These are phyloP conservation scores for Nomada hirtipes DNA, from an alignment of 2,888 invertebrate genomes.

Conservation along the genomic window DNA sequence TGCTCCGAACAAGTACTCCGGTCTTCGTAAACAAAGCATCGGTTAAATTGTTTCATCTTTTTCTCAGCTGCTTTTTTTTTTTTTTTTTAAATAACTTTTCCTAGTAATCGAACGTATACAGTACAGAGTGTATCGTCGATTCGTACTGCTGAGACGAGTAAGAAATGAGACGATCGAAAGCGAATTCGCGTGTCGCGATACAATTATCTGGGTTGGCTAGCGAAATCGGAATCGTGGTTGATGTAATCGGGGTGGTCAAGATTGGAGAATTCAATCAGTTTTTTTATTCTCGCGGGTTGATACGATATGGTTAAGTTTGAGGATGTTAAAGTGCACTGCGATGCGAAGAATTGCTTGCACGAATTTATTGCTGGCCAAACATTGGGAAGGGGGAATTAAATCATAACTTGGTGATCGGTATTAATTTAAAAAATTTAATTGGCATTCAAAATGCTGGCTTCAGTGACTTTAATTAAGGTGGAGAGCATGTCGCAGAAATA, in stretches of 20 bases:
- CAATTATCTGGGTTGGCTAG: slow-evolving; percentile 36
- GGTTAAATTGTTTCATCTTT: slow-evolving; percentile 4
- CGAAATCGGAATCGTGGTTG: slow-evolving; percentile 42
- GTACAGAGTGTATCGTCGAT: slow-evolving; percentile 41
- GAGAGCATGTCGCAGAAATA: no score
- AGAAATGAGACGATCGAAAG: slow-evolving; percentile 51
- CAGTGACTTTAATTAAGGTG: no score
- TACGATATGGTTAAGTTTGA: no score
- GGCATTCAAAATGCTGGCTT: no score
- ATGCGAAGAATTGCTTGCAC: no score
- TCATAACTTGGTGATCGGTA: no score
- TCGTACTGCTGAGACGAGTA: slow-evolving; percentile 14
- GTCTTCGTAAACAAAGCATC: slow-evolving; percentile 56
- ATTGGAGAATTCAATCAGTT: neutral
- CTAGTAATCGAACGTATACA: slow-evolving; percentile 51
- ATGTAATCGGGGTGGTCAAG: neutral
- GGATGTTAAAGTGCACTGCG: no score
- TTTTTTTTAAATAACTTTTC: slow-evolving; percentile 57
- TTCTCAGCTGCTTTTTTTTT: neutral
- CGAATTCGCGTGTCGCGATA: slow-evolving; percentile 36
- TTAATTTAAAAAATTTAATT: no score
- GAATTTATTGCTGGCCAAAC: no score
- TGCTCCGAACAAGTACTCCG: neutral
- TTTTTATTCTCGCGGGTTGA: no score
- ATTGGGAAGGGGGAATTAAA: no score